Conservation (phyloP, 2,888 invertebrate species). For the Pantelozetes paolii region DNA sequence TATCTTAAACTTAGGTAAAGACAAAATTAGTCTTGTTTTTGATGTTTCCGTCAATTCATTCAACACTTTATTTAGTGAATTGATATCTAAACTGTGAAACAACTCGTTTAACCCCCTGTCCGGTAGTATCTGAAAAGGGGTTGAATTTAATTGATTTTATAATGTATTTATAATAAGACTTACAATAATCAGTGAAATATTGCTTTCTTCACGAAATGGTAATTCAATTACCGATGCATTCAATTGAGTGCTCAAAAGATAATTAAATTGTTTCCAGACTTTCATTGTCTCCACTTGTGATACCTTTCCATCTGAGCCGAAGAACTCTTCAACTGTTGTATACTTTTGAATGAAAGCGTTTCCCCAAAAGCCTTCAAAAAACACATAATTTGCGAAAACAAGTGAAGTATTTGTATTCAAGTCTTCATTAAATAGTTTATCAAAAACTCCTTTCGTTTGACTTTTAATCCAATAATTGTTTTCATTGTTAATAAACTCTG, state of each 20-base stretch:
- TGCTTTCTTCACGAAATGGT: background rate
- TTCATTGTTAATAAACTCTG: background rate
- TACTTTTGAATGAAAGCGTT: background rate
- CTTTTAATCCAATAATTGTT: conserved; percentile 6
- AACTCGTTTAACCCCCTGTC: background rate
- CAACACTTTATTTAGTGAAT: background rate
- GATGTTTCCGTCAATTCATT: background rate
- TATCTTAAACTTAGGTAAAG: background rate
- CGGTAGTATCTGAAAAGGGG: background rate
- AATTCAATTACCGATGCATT: background rate
- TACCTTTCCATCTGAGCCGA: background rate
- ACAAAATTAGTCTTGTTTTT: background rate
- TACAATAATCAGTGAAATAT: conserved; percentile 6
- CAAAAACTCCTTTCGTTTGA: background rate
- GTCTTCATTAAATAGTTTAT: background rate
- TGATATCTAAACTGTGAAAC: background rate
- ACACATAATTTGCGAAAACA: background rate
- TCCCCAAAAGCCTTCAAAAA: background rate
- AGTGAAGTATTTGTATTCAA: background rate
- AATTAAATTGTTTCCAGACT: background rate
- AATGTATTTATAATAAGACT: too few relatives aligned
- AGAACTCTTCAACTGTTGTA: background rate
- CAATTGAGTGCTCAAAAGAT: background rate
- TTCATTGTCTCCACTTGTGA: conserved; percentile 4
- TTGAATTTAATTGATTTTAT: too few relatives aligned